Conservation (phyloP, 2,113 vertebrate genomes). For the Salvelinus namaycush region DNA sequence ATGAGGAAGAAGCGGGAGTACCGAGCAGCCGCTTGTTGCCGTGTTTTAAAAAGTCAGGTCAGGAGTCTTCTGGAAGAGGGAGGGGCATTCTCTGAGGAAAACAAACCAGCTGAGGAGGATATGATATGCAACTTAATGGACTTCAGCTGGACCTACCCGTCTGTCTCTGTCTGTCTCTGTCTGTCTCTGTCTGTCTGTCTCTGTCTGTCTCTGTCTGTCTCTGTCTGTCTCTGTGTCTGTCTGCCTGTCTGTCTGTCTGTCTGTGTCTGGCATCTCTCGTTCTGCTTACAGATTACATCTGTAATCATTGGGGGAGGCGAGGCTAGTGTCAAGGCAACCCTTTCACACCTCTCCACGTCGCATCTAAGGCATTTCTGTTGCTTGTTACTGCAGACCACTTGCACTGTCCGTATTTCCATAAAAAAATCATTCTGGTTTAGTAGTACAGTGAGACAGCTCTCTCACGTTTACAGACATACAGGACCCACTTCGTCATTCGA, state of each 20-base stretch:
- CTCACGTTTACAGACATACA: not conserved
- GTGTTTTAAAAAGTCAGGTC: not conserved
- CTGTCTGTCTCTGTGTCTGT: not conserved
- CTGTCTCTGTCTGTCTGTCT: not conserved
- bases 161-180: not conserved
- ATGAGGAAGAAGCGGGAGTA: slow-evolving; percentile 6
- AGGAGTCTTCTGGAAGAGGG: not conserved
- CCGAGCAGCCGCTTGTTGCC: not conserved
- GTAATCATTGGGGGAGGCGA: not conserved
- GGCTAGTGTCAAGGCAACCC: not conserved
- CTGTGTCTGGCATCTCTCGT: not conserved
- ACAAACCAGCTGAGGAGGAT: slow-evolving; percentile 1
- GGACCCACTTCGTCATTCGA: too few relatives aligned
- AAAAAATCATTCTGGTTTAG: not conserved
- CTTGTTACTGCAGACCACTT: too few relatives aligned
- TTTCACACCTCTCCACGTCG: not conserved
- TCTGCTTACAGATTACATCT: not conserved
- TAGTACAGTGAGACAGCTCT: not conserved
- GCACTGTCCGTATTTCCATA: not conserved
- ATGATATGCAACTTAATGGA: not conserved
- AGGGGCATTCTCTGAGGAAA: not conserved
- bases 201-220: too few relatives aligned
- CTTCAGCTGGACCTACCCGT: not conserved
- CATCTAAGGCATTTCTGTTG: not conserved
- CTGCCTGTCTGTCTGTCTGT: too few relatives aligned